Percentiles rank a stretch among this genome's conserved stretches.
phyloP scores from a whole-genome alignment of 2,797 vertebrate species.

The Xerus rutilus region DNA sequence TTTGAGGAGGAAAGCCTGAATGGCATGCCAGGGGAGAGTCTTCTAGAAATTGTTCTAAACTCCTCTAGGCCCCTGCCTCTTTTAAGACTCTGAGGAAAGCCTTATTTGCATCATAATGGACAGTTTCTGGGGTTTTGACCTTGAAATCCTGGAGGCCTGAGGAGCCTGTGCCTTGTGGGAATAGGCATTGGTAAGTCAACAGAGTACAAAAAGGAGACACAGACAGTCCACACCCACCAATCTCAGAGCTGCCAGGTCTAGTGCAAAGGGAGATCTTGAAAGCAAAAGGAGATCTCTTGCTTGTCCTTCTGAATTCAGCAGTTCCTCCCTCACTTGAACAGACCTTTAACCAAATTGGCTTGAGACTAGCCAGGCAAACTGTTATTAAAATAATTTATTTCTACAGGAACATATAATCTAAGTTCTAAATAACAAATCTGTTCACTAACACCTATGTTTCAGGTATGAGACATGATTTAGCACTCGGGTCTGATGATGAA shows the following conservation, averaged over 20 bases:
- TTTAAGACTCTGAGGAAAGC: not conserved
- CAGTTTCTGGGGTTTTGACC: not conserved
- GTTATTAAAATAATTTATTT: slow-evolving; percentile 30
- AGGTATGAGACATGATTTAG: slow-evolving; percentile 9
- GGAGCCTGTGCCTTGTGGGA: not conserved
- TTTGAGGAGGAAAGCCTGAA: not conserved
- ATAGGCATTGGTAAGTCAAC: not conserved
- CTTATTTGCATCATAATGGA: not conserved
- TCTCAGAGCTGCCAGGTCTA: not conserved
- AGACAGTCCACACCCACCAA: not conserved
- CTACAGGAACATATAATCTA: not conserved
- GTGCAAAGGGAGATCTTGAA: not conserved
- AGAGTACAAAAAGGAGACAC: not conserved
- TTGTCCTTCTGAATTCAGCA: not conserved
- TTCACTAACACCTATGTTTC: slow-evolving; percentile 1
- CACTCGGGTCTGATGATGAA: not conserved
- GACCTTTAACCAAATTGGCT: not conserved
- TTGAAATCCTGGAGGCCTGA: not conserved
- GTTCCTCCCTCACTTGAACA: not conserved
- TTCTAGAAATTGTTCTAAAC: not conserved
- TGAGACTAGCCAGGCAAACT: not conserved
- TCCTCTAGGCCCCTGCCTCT: not conserved
- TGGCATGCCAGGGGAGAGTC: not conserved
- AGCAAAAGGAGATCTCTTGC: not conserved
- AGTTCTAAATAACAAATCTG: not conserved